Conservation (phyloP, 2,797 vertebrate species). For the Orestias chungarensis region DNA sequence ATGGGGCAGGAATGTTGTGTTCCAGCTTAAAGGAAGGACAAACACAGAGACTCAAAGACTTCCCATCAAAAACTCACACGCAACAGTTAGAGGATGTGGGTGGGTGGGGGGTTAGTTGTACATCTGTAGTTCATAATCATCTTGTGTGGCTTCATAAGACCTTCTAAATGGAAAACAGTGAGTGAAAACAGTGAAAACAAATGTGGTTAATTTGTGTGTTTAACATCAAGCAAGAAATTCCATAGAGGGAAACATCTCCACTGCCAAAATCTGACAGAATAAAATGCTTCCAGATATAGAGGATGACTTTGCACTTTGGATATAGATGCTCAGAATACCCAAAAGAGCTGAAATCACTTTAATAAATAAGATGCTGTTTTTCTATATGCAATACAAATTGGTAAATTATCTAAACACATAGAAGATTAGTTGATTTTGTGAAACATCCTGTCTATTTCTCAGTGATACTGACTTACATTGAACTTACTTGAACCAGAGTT, state of each 20-base stretch:
- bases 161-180: not conserved
- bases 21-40: conserved; percentile 41
- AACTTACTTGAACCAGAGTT: not conserved
- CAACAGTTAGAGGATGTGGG: conserved; percentile 22
- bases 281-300: not conserved
- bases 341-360: not conserved
- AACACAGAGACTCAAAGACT: conserved; percentile 21
- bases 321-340: not conserved
- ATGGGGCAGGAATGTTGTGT: conserved; percentile 32
- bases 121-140: conserved; percentile 67
- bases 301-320: not conserved
- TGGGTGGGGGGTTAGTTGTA: conserved; percentile 50
- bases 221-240: conserved; percentile 5
- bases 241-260: not conserved
- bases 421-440: no score
- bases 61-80: conserved; percentile 7
- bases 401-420: not conserved
- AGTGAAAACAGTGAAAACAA: conserved; percentile 2
- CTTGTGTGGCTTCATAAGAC: conserved; percentile 47
- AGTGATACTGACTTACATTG: not conserved
- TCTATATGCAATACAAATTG: not conserved
- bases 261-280: not conserved
- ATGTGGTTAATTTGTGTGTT: not conserved
- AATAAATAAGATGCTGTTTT: not conserved
- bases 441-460: not conserved